Conservation (phyloP, 2,888 invertebrate species). For the Nowickia ferox region DNA sequence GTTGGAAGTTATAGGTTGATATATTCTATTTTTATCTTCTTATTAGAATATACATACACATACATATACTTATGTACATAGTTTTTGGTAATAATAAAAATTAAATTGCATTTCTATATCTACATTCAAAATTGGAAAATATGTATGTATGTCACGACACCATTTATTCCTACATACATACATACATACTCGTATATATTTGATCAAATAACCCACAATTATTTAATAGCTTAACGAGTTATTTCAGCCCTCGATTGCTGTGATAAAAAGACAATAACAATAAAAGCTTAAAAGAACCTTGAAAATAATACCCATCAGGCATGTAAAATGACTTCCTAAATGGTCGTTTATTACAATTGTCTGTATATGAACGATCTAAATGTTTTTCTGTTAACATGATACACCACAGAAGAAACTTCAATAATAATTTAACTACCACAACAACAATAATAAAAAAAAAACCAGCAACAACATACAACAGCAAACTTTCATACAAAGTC, state of each 20-base stretch:
- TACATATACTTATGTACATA: neutral
- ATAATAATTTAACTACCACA: slow-evolving; percentile 21
- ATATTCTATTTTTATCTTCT: no score
- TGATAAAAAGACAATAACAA: slow-evolving; percentile 44
- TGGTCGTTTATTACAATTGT: slow-evolving; percentile 32
- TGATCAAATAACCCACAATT: slow-evolving; percentile 17
- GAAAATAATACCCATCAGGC: slow-evolving; percentile 17
- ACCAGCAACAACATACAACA: neutral
- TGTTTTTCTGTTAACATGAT: neutral
- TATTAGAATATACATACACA: neutral
- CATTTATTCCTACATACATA: neutral
- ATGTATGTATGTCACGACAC: neutral
- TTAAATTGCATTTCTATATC: neutral
- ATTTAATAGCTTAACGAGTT: slow-evolving; percentile 18
- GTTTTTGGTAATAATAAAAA: neutral
- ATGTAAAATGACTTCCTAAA: slow-evolving; percentile 46
- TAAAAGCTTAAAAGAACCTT: slow-evolving; percentile 22
- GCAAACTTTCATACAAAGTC: neutral
- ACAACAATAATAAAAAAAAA: slow-evolving; percentile 6
- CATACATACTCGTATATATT: no score
- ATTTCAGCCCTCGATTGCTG: slow-evolving; percentile 26
- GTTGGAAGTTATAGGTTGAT: no score
- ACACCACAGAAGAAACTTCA: neutral
- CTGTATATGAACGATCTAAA: neutral
- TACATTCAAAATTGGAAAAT: neutral